Evolutionary conservation across 2,888 invertebrate genomes (phyloP).

Genomic region (Leucoptera coffeella): DNA sequence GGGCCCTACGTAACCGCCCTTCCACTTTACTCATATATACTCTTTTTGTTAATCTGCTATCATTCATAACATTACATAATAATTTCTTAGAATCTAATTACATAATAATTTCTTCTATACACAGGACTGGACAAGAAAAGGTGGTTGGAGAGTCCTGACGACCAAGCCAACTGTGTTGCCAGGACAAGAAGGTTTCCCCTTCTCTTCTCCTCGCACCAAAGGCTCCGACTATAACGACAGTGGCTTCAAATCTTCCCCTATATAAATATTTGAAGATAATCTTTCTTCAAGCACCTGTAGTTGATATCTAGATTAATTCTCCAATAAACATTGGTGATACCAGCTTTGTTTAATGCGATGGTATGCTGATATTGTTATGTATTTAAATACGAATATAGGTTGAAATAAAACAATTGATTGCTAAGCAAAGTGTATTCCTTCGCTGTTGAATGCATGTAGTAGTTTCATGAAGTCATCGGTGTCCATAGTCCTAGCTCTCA

Average conservation of each 20-base stretch:
- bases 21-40: no score
- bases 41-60: no score
- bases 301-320: no score
- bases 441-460: conserved; percentile 81
- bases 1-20: no score
- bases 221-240: conserved; percentile 64
- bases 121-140: conserved; percentile 72
- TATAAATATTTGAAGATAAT: conserved; percentile 32
- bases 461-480: conserved; percentile 91
- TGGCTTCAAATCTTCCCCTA: conserved; percentile 62
- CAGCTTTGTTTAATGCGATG: no score
- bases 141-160: conserved; percentile 61
- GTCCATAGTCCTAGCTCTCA: conserved; percentile 90
- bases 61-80: no score
- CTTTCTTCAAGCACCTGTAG: no score
- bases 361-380: no score
- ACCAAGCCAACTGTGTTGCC: conserved; percentile 56
- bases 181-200: conserved; percentile 66
- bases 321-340: no score
- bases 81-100: no score
- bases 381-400: conserved; percentile 3
- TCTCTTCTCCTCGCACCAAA: conserved; percentile 43
- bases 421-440: conserved; percentile 88
- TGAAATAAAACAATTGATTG: conserved; percentile 6
- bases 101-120: conserved; percentile 5